These are phyloP conservation scores for Dromius quadrimaculatus DNA, from an alignment of 2,888 invertebrate genomes.

Conservation along the genomic window DNA sequence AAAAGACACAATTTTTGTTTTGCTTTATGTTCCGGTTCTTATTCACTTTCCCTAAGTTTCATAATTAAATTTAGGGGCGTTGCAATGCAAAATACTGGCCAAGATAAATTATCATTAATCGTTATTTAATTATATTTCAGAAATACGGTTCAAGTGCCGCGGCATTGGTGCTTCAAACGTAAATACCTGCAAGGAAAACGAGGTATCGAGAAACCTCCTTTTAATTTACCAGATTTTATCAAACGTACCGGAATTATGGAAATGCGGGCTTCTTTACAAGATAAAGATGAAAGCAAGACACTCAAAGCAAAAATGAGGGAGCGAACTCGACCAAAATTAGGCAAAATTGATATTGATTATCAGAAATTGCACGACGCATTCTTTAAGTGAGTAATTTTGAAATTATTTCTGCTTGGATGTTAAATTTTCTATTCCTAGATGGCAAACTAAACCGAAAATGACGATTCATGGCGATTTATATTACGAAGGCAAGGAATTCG, in stretches of 20 bases:
- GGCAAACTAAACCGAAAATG: slow-evolving; percentile 99
- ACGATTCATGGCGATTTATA: slow-evolving; percentile 99
- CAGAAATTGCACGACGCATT: slow-evolving; percentile 99
- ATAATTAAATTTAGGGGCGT: too few species aligned
- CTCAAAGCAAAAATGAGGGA: slow-evolving; percentile 98
- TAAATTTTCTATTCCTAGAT: slow-evolving; percentile 69
- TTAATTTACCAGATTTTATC: slow-evolving; percentile 98
- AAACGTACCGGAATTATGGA: slow-evolving; percentile 99
- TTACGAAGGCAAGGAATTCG: slow-evolving; percentile 99
- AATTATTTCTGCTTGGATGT: background rate
- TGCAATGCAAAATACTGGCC: background rate
- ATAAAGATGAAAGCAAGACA: slow-evolving; percentile 95
- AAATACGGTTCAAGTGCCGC: slow-evolving; percentile 75
- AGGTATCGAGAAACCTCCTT: slow-evolving; percentile 99
- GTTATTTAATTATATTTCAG: background rate
- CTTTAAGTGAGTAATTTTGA: slow-evolving; percentile 78
- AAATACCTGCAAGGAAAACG: slow-evolving; percentile 89
- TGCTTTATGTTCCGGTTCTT: too few species aligned
- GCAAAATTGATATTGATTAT: slow-evolving; percentile 99
- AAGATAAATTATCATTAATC: background rate
- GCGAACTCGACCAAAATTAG: slow-evolving; percentile 95
- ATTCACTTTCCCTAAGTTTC: too few species aligned
- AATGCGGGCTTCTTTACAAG: slow-evolving; percentile 97
- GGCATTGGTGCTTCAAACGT: slow-evolving; percentile 98
- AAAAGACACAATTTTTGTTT: too few species aligned